Base-by-base conservation (phyloP, 2,113 vertebrate species). In the Anthoscopus minutus region DNA sequence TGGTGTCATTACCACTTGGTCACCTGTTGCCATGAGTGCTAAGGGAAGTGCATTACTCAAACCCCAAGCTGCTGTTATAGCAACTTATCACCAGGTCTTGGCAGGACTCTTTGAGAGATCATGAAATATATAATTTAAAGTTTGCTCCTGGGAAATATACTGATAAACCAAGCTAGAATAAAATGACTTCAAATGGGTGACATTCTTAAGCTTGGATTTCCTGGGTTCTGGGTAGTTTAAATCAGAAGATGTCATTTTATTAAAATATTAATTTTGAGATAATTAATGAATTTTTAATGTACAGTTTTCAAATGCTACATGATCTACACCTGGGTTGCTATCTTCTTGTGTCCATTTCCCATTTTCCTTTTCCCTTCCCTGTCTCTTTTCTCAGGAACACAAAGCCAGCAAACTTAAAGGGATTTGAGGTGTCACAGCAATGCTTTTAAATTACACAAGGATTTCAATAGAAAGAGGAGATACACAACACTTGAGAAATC, bases 1-100 rank as follows among this genome's bases (percentile, higher is more conserved):
- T 94, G 66, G 79, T 92, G 62, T 80, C 93, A 96, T 96, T 97
- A 95, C 87, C 95, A 92, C 96, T 79, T 4, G 11, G 78, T 96
- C 93, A 96, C 94, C 74, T 89, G 86, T 94, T 94, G 78, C 81
- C 42, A 30, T 51, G 62, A 92, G 56, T 47, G 64, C 1, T 7
- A 76, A 81, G 58, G 13, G 76, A 92, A 93, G 74, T 73, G 51
- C 56, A 56, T 92, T 95, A 94, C 73, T 92, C 62, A 89, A 87
- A 14, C 81, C 70, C 45, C 56, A 85, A 70, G 81, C 73, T 96
- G 78, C 73, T 66, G 54, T 93, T 96, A 37, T 0, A 92, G 86
- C 86, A 92, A 89, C 66, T 95, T 95, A 87, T 85, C 86, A 70
- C 91, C 77, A 85, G 50, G 25, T 85, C 70, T 85, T 92, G 78